A percentile compares a stretch with the other conserved stretches of the same genome.
Conservation (phyloP, 2,888 invertebrate genomes). For the Mimachlamys varia region DNA sequence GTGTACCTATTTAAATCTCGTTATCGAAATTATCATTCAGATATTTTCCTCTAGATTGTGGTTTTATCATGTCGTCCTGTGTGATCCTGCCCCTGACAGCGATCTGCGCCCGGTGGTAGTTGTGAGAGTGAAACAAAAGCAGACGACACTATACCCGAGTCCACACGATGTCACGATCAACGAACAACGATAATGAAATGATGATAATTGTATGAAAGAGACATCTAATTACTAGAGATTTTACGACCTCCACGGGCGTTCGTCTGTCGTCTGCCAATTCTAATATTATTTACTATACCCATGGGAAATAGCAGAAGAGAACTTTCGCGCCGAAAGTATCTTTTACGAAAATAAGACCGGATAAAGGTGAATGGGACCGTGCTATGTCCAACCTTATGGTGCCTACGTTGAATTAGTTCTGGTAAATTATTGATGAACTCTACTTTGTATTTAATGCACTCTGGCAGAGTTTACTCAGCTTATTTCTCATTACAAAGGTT, state of each 20-base stretch:
- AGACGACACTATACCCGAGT: neutral
- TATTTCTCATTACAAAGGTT: neutral
- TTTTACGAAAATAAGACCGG: neutral
- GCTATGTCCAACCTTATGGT: neutral
- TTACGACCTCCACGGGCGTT: neutral
- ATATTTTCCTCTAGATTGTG: neutral
- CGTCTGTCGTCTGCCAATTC: conserved; percentile 16
- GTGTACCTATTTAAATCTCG: neutral
- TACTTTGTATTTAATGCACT: conserved; percentile 13
- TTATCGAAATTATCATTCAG: neutral
- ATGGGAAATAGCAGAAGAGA: neutral
- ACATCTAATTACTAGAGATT: conserved; percentile 12
- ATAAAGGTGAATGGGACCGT: neutral
- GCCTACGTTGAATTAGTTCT: conserved; percentile 16
- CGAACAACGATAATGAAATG: neutral
- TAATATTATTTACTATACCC: neutral
- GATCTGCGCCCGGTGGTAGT: neutral
- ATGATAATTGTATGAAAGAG: conserved; percentile 25
- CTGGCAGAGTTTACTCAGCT: neutral
- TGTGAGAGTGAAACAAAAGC: conserved; percentile 5
- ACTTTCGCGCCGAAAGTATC: conserved; percentile 31
- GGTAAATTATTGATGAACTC: conserved; percentile 1
- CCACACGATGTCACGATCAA: neutral
- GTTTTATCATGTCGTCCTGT: neutral
- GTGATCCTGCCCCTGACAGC: neutral